Evolutionary conservation across 1,140 invertebrate species (phyloP).

Genomic region (Zaprionus tsacasi): DNA sequence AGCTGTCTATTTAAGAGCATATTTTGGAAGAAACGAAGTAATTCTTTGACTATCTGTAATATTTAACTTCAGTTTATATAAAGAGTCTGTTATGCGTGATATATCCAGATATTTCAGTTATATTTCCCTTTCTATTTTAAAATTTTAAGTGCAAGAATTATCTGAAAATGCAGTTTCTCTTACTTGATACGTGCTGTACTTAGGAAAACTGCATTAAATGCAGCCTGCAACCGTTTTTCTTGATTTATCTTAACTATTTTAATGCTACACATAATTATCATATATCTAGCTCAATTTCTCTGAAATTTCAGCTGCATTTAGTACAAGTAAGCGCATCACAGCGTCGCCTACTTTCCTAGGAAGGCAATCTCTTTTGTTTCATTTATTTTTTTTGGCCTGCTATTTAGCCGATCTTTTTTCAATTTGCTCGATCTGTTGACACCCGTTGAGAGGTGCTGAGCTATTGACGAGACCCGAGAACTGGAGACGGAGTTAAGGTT

Average conservation of each 20-base stretch:
- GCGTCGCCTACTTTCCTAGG: neutral
- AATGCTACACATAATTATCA: neutral
- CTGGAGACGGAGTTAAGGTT: conserved; percentile 4
- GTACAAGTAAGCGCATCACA: neutral
- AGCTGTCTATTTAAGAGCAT: neutral
- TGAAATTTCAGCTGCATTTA: neutral
- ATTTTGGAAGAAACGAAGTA: neutral
- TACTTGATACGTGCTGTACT: no score
- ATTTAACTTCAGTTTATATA: no score
- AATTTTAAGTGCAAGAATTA: no score
- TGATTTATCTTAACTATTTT: neutral
- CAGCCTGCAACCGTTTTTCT: no score
- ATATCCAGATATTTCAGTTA: no score
- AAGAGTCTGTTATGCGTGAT: no score
- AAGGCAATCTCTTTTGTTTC: neutral
- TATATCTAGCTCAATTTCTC: neutral
- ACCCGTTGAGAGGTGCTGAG: conserved; percentile 35
- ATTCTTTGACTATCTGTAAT: no score
- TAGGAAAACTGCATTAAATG: no score
- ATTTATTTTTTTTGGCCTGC: neutral
- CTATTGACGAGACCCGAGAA: conserved; percentile 24
- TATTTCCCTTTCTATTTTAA: no score
- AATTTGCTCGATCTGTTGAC: conserved; percentile 39
- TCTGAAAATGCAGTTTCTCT: no score
- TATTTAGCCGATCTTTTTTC: conserved; percentile 26